Evolutionary conservation across 2,888 invertebrate genomes (phyloP), one percentile per base, ranked within the genome.

Genomic region (Drosophila ustulata): DNA sequence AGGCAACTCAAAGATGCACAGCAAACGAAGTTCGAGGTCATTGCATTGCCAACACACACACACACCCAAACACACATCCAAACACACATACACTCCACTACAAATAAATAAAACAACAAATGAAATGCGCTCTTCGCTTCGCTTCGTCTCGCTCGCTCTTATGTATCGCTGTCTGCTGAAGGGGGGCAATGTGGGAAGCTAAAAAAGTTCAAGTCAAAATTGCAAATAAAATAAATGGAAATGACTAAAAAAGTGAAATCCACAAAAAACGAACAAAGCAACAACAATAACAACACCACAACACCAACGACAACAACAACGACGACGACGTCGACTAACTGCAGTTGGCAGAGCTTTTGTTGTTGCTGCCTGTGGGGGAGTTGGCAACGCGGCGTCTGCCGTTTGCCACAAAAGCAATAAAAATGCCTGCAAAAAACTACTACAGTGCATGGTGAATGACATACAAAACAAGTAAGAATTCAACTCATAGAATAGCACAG

Each of bases 21-120:
- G 80, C 58, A 70, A 78, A 78, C 76, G 76, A 89, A 89, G 89
- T 89, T 89, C 89, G 89, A 89, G 89, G 89, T 89, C 89, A 89
- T 86, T 89, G 89, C 86, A 89, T 87, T 75, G 69, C 78, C 66
- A 68, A 74, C 53, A 66, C 56, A 50, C 41, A 63, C 39, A 32
- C 25, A 45, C 32, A 25, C 50, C 45, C 61, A 52, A 46, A 58
- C 32, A 49, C 25, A 25, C 32, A 32, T 8, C 45, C 61, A 52
- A 46, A 58, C 32, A 49, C 25, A 25, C 32, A 32, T 8, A 51
- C 23, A 56, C 50, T 41, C 57, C 64, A 62, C 59, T 62, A 67
- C 66, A 66, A 63, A 69, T 66, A 75, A 75, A 79, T 71, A 66
- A 75, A 77, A 76, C 67, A 78, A 69, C 75, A 75, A 78, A 69